Conservation (phyloP, 2,888 invertebrate genomes). For the Crepidodera aurea region DNA sequence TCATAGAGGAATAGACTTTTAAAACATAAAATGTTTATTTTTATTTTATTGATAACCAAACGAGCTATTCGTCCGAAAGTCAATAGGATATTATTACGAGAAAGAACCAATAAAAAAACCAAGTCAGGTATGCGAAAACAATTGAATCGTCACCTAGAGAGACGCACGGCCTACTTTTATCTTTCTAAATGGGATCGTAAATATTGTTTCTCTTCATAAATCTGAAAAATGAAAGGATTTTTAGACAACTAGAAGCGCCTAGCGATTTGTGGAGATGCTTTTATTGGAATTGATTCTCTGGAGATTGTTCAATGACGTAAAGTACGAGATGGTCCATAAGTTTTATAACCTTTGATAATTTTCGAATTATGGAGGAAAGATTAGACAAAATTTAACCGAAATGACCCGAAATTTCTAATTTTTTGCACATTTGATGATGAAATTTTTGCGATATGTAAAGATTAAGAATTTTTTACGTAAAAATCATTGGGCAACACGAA, state of each 20-base stretch:
- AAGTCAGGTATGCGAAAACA: constrained; percentile 57
- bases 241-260: constrained; percentile 41
- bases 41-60: no score
- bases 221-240: constrained; percentile 56
- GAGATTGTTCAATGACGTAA: constrained; percentile 43
- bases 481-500: no score
- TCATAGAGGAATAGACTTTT: no score
- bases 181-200: constrained; percentile 53
- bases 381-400: no score
- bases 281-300: constrained; percentile 10
- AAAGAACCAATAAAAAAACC: constrained; percentile 40
- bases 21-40: no score
- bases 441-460: no score
- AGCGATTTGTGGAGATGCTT: constrained; percentile 54
- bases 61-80: no score
- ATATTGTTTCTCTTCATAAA: constrained; percentile 56
- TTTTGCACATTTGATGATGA: no score
- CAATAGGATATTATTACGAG: no score
- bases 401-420: no score
- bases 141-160: constrained; percentile 53
- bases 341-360: background rate
- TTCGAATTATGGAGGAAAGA: no score
- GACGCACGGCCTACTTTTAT: constrained; percentile 51
- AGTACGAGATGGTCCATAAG: background rate
- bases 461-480: no score